These are phyloP conservation scores for Trissonchulus sp. DNA, from an alignment of 2,888 invertebrate species.

Conservation along the genomic window DNA sequence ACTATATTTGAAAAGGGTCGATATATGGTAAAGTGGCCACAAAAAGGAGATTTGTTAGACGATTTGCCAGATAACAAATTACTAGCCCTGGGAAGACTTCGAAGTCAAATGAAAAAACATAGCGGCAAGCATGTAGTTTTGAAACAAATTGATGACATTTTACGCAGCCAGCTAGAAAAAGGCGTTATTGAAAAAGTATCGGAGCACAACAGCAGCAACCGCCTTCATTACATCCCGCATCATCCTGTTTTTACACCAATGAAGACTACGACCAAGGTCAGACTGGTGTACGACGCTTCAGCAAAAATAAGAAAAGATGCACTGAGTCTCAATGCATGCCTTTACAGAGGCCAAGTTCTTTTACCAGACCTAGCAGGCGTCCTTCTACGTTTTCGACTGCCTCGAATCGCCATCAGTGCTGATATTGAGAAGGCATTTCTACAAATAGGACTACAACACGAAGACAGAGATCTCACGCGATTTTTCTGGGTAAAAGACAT, in stretches of 20 bases:
- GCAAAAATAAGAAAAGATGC: slow-evolving; percentile 28
- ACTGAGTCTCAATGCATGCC: slow-evolving; percentile 34
- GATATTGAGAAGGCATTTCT: slow-evolving; percentile 35
- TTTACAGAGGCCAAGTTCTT: slow-evolving; percentile 34
- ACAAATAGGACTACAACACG: no score
- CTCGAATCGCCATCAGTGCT: slow-evolving; percentile 32
- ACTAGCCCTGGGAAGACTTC: no score
- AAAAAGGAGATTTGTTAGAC: no score
- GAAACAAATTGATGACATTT: slow-evolving; percentile 24
- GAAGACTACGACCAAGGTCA: slow-evolving; percentile 38
- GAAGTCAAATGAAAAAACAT: no score
- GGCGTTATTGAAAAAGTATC: slow-evolving; percentile 29
- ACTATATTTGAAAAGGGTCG: no score
- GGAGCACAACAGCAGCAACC: slow-evolving; percentile 32
- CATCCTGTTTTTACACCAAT: slow-evolving; percentile 32
- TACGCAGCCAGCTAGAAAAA: slow-evolving; percentile 24
- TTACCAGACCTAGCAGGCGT: slow-evolving; percentile 30
- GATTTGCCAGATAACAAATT: no score
- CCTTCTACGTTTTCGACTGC: slow-evolving; percentile 32
- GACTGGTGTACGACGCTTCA: slow-evolving; percentile 40
- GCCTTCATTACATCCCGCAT: slow-evolving; percentile 34
- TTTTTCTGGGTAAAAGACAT: slow-evolving; percentile 34
- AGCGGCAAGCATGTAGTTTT: slow-evolving; percentile 15
- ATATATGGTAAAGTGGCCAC: no score
- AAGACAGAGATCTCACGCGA: slow-evolving; percentile 33